Percentiles rank a stretch among this genome's conserved stretches.
Conservation (phyloP, 2,888 invertebrate genomes). For the Drosophila hamatofila region DNA sequence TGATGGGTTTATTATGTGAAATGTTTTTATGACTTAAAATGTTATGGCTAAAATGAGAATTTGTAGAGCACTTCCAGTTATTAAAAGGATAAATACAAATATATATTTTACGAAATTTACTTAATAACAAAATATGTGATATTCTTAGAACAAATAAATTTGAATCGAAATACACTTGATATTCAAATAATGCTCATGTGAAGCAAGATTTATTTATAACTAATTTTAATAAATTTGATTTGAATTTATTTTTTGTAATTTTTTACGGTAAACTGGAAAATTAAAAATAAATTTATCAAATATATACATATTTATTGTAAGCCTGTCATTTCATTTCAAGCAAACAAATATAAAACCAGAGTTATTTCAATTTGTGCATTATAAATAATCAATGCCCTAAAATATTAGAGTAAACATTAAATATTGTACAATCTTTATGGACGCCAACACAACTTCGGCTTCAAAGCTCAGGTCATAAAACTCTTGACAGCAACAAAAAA, state of each 20-base stretch:
- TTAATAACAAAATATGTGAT: too few relatives aligned
- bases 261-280: not conserved
- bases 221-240: not conserved
- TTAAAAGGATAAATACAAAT: not conserved
- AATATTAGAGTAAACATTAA: conserved; percentile 33
- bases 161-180: not conserved
- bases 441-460: conserved; percentile 52
- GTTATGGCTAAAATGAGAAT: too few relatives aligned
- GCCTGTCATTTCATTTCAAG: not conserved
- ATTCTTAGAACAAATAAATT: not conserved
- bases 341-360: not conserved
- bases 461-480: conserved; percentile 73
- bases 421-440: conserved; percentile 46
- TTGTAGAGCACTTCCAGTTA: too few relatives aligned
- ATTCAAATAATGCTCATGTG: not conserved
- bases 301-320: too few relatives aligned
- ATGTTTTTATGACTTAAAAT: too few relatives aligned
- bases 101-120: too few relatives aligned
- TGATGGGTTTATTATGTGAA: not conserved
- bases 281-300: conserved; percentile 1
- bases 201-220: not conserved
- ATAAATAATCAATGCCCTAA: conserved; percentile 44
- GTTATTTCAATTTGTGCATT: conserved; percentile 42
- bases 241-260: not conserved
- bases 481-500: conserved; percentile 44